Base-by-base conservation (phyloP, 2,797 vertebrate species). In the Rhyacichthys aspro region DNA sequence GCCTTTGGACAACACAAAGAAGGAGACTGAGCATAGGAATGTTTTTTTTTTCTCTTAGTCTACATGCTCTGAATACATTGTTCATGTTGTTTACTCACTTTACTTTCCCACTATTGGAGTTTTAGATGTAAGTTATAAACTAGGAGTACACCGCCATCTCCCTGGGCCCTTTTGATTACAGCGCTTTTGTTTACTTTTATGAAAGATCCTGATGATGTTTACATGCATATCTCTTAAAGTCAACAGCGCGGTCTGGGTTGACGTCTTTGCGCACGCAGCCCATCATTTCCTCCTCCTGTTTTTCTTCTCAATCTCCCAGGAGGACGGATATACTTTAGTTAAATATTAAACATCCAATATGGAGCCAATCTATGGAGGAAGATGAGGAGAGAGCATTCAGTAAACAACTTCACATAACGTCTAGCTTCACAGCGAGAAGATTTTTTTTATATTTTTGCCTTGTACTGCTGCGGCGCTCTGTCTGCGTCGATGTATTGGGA, bases 291-390 rank as follows among this genome's bases (percentile, higher is more conserved):
- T 32, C 54, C n/a, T 59, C 45, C 43, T 23, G 15, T 55, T 59
- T 57, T 64, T 63, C 55, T 41, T 39, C 43, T 8, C 4, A 3
- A 9, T 59, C 41, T 69, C 79, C 62, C 50, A 6, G 43, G 52
- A 61, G 34, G 47, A 59, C 32, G 68, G 61, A 74, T 52, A 46
- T 70, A 41, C 53, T 15, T 16, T 15, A 59, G 67, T 86, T 76
- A 84, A 88, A 87, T 88, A 88, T 90, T 88, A 81, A 86, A 82
- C 62, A 82, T 74, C 54, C 63, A 76, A 78, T 75, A 83, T 78
- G 67, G 71, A 74, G 82, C 63, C 78, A 77, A 65, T 76, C 64
- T 66, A 59, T 45, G 52, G 47, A 47, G 54, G 59, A 70, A 61
- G 68, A 74, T 53, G 50, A 70, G 55, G 66, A 52, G 43, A 68